These are phyloP conservation scores for Dendrolimus houi DNA, from an alignment of 2,888 invertebrate species.

Conservation along the genomic window DNA sequence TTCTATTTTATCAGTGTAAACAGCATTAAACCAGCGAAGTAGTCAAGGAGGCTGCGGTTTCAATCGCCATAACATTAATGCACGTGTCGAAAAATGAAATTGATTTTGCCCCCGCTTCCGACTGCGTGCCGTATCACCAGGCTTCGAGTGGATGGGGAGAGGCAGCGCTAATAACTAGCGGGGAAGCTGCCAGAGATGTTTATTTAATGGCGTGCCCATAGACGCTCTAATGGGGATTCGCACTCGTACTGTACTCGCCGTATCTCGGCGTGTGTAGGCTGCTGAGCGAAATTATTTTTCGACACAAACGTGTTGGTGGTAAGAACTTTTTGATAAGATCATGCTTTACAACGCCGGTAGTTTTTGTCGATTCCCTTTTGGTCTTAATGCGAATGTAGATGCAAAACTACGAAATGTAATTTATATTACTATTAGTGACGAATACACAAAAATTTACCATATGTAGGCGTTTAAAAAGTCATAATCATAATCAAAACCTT, in stretches of 20 bases:
- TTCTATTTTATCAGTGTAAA: slow-evolving; percentile 3
- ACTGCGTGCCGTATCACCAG: slow-evolving; percentile 70
- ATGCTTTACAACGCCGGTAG: not conserved
- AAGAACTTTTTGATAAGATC: not conserved
- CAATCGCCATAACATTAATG: slow-evolving; percentile 59
- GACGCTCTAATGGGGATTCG: slow-evolving; percentile 63
- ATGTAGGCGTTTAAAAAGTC: no score
- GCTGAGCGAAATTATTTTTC: slow-evolving; percentile 31
- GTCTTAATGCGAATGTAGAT: not conserved
- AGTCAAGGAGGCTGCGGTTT: slow-evolving; percentile 34
- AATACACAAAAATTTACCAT: no score
- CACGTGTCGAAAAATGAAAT: slow-evolving; percentile 74
- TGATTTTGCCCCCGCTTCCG: slow-evolving; percentile 65
- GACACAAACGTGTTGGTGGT: slow-evolving; percentile 14
- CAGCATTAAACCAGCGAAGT: slow-evolving; percentile 3
- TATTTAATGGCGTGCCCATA: slow-evolving; percentile 72
- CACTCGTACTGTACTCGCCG: slow-evolving; percentile 21
- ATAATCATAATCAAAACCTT: no score
- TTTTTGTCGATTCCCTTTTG: not conserved
- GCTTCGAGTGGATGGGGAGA: slow-evolving; percentile 63
- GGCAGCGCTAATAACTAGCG: slow-evolving; percentile 68
- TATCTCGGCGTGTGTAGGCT: slow-evolving; percentile 15
- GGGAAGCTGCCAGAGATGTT: slow-evolving; percentile 66
- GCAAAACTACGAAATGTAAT: no score
- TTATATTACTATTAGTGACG: no score